phyloP scores from a whole-genome alignment of 2,113 vertebrate genomes.

The Eulemur rufifrons region DNA sequence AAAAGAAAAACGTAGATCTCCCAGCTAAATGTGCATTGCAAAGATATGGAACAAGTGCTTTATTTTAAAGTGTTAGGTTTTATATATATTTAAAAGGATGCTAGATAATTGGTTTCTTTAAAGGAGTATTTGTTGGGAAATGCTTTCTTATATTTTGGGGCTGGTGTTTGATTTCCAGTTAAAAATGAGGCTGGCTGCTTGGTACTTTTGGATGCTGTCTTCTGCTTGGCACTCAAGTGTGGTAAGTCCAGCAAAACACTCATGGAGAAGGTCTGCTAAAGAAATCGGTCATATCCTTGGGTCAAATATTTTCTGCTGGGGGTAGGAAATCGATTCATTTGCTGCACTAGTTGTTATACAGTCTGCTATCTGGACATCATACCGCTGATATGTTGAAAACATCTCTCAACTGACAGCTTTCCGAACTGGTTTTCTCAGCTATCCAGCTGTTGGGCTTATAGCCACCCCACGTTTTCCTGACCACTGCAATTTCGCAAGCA shows the following conservation, averaged over 20 bases:
- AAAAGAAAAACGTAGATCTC: not conserved
- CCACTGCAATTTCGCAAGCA: conserved; percentile 58
- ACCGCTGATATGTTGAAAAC: conserved; percentile 63
- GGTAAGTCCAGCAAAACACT: not conserved
- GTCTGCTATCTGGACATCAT: conserved; percentile 64
- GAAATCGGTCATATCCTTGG: conserved; percentile 18
- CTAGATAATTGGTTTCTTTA: not conserved
- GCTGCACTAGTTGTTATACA: conserved; percentile 65
- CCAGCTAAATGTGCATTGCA: not conserved
- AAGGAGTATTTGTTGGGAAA: not conserved
- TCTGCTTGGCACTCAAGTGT: not conserved
- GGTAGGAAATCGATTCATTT: conserved; percentile 53
- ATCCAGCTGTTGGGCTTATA: conserved; percentile 66
- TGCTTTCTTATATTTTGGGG: not conserved
- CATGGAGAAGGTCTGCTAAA: conserved; percentile 25
- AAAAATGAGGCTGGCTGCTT: not conserved
- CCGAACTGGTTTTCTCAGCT: conserved; percentile 48
- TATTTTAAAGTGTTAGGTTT: conserved; percentile 4
- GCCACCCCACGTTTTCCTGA: conserved; percentile 71
- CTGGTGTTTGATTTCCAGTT: not conserved
- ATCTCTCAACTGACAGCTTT: conserved; percentile 64
- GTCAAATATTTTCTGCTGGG: conserved; percentile 28
- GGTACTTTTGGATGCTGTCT: not conserved
- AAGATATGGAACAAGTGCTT: not conserved
- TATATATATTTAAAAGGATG: not conserved